These are phyloP conservation scores for Alethe castanea DNA, from an alignment of 2,113 vertebrate genomes.

Conservation along the genomic window DNA sequence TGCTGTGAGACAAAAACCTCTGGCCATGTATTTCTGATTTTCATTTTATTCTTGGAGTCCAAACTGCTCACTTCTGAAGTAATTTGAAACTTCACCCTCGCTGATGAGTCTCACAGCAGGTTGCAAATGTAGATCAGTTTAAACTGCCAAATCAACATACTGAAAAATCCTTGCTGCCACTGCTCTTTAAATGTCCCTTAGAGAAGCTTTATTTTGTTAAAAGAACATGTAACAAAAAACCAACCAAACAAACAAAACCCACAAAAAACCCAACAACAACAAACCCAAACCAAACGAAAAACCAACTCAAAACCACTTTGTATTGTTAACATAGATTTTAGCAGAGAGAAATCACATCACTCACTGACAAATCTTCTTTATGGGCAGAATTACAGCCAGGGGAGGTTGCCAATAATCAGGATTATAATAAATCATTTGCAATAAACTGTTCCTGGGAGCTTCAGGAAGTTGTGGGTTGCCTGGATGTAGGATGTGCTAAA, in stretches of 20 bases:
- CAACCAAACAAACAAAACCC: neutral
- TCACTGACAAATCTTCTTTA: neutral
- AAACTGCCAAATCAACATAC: neutral
- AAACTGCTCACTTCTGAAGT: neutral
- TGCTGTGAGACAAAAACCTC: neutral
- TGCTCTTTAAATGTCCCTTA: neutral
- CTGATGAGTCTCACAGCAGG: neutral
- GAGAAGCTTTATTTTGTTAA: neutral
- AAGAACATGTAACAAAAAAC: neutral
- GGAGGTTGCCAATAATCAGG: neutral
- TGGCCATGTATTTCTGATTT: neutral
- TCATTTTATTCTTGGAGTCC: neutral
- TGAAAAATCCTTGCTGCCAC: neutral
- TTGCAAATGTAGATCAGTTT: neutral
- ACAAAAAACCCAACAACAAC: neutral
- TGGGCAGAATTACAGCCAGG: neutral
- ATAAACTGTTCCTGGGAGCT: neutral
- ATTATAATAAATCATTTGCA: conserved; percentile 1
- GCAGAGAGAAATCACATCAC: neutral
- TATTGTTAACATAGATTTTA: neutral
- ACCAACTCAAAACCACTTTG: neutral
- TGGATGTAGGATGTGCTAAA: neutral
- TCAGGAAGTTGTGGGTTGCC: neutral
- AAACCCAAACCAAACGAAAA: neutral
- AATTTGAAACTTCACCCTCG: neutral